Evolutionary conservation across 2,797 vertebrate species (phyloP), one percentile per base, ranked within the genome.

Genomic region (Manis pentadactyla): DNA sequence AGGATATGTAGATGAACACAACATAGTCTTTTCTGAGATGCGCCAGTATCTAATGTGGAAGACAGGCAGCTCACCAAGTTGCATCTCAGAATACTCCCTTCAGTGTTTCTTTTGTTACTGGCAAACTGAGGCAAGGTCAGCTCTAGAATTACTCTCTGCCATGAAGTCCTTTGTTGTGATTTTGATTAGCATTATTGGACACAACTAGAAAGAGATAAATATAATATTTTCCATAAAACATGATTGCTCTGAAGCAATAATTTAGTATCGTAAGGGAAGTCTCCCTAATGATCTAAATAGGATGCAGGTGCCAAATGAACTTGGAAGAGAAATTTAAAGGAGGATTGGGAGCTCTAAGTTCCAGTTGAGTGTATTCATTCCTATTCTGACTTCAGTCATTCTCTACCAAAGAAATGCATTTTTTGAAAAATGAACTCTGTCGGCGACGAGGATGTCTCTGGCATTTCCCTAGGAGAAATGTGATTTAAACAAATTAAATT

Each of bases 401-500:
- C 53, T 77, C 17, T 53, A 69, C 25, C 23, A 69, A 87, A 84
- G 37, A 84, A 66, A 73, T 34, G 8, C 42, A 29, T 17, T 61
- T 73, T 93, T 66, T 59, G 0, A 79, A 79, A 92, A 95, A 77
- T 49, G 34, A 93, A 66, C 64, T 73, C 5, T 11, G 7, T 75
- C 5, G 1, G 66, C 74, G 51, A 91, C 59, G 37, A 94, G 89
- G 39, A 46, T 92, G 46, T 94, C 66, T 64, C 39, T 75, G 49
- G 39, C 55, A 55, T 75, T 81, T 90, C 42, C 71, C 46, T 90
- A 66, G 68, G 93, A 93, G 77, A 95, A 96, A 96, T 95, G 19
- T 90, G 94, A 96, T 97, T 97, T 96, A 95, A 97, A 93, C 63
- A 96, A 97, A 95, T 98, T 97, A 96, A 90, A 96, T 96, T 94